Evolutionary conservation across 2,888 invertebrate genomes (phyloP), one percentile per base, ranked within the genome.

Genomic region (Eupithecia tripunctaria): DNA sequence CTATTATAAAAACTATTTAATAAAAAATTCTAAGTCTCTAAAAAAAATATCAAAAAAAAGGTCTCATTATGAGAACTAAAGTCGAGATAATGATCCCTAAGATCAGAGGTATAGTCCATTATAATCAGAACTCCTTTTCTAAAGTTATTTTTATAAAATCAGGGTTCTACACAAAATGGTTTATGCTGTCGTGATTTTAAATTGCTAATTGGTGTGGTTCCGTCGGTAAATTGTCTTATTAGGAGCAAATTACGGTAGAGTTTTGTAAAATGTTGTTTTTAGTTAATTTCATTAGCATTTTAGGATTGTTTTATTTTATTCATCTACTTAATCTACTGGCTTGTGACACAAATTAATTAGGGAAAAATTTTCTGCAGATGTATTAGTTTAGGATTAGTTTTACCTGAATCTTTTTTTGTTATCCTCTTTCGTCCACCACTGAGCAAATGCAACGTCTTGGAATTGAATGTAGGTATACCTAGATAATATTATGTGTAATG

Each of bases 141-240:
- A n/a, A 43, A 0, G n/a, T 21, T 68, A n/a, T 69, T 59, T 56
- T n/a, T 38, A 68, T 12, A 62, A 18, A 15, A 56, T 38, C 6
- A n/a, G 12, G 47, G 75, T 21, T 76, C 77, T 36, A 51, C 47
- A 7, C 43, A 70, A 51, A 70, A 12, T 75, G 76, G 77, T 25
- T 27, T 0, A 14, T n/a, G 5, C 25, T 65, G 65, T 32, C 21
- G 71, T 73, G 76, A 73, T 70, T 74, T 71, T 63, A 21, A 66
- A 72, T 63, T 56, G 66, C 65, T 69, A 43, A 69, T 74, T 56
- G 41, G 32, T 29, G 66, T 56, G 75, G 85, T 85, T 87, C 86
- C 86, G 85, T 83, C 84, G 81, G 67, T 78, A 80, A 85, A 86
- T 83, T 69, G 74, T 76, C 80, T 79, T 74, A 81, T 84, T 83